Percentiles rank a stretch among this genome's conserved stretches.
phyloP scores from a whole-genome alignment of 2,888 invertebrate genomes.

The Nomada goodeniana region DNA sequence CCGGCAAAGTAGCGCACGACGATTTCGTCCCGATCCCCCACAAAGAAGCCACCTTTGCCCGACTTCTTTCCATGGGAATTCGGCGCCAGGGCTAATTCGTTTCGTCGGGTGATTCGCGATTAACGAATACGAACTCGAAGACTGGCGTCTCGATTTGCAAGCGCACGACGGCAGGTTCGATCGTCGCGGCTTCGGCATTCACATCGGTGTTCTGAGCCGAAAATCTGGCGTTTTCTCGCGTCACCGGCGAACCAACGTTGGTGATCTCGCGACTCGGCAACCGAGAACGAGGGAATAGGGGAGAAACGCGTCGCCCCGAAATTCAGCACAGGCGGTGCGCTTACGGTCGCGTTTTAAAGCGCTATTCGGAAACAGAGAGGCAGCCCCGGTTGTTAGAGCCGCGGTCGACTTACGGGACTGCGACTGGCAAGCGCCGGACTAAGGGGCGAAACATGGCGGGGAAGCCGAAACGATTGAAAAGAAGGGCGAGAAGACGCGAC shows the following conservation, averaged over 20 bases:
- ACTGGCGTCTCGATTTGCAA: not conserved
- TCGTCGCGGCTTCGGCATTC: not conserved
- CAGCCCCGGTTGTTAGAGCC: constrained; percentile 34
- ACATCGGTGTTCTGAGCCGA: constrained; percentile 23
- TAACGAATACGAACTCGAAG: not conserved
- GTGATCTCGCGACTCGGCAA: constrained; percentile 10
- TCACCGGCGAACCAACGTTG: constrained; percentile 6
- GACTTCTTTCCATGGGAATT: not conserved
- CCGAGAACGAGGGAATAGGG: not conserved
- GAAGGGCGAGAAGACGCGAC: constrained; percentile 18
- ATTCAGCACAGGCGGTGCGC: constrained; percentile 20
- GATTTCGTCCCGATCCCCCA: constrained; percentile 11
- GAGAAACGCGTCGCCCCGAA: not conserved
- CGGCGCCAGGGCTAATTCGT: constrained; percentile 5
- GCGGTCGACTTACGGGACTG: not conserved
- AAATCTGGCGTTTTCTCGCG: constrained; percentile 20
- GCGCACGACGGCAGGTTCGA: not conserved
- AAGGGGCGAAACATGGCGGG: not conserved
- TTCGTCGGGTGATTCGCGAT: constrained; percentile 10
- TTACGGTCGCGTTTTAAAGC: constrained; percentile 30
- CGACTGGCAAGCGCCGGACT: constrained; percentile 25
- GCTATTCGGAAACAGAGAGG: constrained; percentile 40
- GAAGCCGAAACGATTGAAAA: not conserved
- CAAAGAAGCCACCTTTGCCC: constrained; percentile 6
- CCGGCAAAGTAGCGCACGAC: constrained; percentile 17